Evolutionary conservation across 2,797 vertebrate species (phyloP), one percentile per base, ranked within the genome.

Genomic region (Enoplosus armatus): DNA sequence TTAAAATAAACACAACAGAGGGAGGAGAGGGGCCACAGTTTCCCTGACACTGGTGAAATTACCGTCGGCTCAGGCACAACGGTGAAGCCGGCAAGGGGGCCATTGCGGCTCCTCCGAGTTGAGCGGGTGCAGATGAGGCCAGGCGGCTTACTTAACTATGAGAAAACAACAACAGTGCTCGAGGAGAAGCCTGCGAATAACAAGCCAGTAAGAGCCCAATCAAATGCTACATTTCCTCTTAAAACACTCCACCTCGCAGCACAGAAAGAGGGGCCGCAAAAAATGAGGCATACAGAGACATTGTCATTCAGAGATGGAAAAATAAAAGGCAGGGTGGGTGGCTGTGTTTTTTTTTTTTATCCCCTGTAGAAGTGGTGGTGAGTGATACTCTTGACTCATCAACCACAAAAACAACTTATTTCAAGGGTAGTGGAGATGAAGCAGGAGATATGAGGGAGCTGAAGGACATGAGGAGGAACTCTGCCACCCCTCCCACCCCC

Each of bases 151-250:
- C 58, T 87, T 86, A 85, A 83, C 77, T 33, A n/a, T 6, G 47
- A 81, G 61, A 72, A 84, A 91, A 88, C 84, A 88, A 91, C 80
- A 83, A 75, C 75, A 50, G 67, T 2, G 41, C 79, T 86, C 70
- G 64, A n/a, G n/a, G n/a, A n/a, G n/a, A 74, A 75, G 78, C 70
- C 63, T 20, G 68, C 6, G 33, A 77, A 84, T 82, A 92, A 89
- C 88, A 80, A 85, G 75, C 78, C 68, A 18, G 80, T 73, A 80
- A 90, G 84, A 86, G 87, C 72, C 78, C 88, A 88, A 91, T 92
- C 84, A 81, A 88, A 90, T 43, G 87, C 83, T 84, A 82, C 84
- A 89, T 84, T 88, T 92, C 85, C 89, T 80, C 87, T 83, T 75
- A 72, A 86, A 86, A 58, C 85, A 68, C 86, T 85, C 73, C 73